Percentiles rank a stretch among this genome's conserved stretches.
These are phyloP conservation scores for Pyrgus malvae DNA, from an alignment of 2,888 invertebrate genomes.

Conservation along the genomic window DNA sequence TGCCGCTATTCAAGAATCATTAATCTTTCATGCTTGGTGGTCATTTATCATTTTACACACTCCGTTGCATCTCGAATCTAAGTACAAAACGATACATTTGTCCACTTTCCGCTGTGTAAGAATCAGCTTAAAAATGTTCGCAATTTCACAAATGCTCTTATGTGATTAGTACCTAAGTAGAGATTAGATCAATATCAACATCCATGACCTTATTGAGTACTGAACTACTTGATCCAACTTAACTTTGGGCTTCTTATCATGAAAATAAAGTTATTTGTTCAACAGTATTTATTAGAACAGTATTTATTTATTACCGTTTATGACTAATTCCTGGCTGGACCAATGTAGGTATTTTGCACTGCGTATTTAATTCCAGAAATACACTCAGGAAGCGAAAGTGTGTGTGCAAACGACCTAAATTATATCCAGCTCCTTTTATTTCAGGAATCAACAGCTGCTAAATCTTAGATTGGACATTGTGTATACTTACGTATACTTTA, in stretches of 20 bases:
- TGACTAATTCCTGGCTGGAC: conserved; percentile 8
- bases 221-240: too few species aligned
- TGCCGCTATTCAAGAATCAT: background rate
- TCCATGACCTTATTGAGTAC: too few species aligned
- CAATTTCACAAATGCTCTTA: background rate
- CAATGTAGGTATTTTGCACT: conserved; percentile 13
- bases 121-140: background rate
- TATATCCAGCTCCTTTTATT: conserved; percentile 11
- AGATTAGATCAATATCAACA: too few species aligned
- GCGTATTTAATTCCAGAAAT: conserved; percentile 19
- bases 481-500: background rate
- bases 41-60: conserved; percentile 6
- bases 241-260: too few species aligned
- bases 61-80: background rate
- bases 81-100: conserved; percentile 9
- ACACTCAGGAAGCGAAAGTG: conserved; percentile 18
- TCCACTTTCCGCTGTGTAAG: background rate
- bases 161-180: background rate
- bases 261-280: too few species aligned
- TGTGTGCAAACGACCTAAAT: conserved; percentile 15
- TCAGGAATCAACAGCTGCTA: conserved; percentile 8
- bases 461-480: background rate
- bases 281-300: too few species aligned
- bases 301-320: background rate
- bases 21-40: conserved; percentile 9